These are phyloP conservation scores for Ochlodes sylvanus DNA, from an alignment of 2,888 invertebrate species.

Conservation along the genomic window DNA sequence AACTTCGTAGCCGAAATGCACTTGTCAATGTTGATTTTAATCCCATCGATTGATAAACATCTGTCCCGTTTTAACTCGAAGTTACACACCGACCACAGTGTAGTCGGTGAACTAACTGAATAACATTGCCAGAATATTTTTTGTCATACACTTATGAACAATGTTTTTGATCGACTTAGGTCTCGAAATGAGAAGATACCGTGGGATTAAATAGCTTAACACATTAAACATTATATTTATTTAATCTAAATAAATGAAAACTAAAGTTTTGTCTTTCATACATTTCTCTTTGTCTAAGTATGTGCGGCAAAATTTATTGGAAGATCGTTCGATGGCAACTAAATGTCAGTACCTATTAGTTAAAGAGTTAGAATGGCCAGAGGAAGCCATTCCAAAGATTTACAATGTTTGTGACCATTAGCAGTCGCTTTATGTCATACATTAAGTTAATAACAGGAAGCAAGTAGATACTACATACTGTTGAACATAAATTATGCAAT, in stretches of 20 bases:
- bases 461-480: neutral
- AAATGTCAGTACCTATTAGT: neutral
- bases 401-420: slow-evolving; percentile 17
- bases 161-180: no score
- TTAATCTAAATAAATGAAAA: neutral
- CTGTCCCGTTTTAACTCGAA: no score
- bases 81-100: no score
- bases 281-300: neutral
- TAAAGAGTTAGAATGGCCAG: slow-evolving; percentile 16
- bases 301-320: neutral
- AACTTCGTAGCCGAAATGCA: no score
- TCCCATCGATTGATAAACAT: no score
- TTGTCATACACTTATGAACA: no score
- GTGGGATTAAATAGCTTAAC: no score
- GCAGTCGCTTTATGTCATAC: slow-evolving; percentile 3
- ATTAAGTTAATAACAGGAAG: slow-evolving; percentile 6
- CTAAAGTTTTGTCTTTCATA: neutral
- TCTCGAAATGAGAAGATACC: no score
- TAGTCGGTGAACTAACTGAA: no score
- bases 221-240: no score
- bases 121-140: no score
- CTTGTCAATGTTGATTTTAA: no score
- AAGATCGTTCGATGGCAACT: neutral
- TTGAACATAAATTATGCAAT: neutral
- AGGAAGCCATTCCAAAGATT: slow-evolving; percentile 3